Conservation (phyloP, 1,140 invertebrate genomes). For the Scaptomyza montana region DNA sequence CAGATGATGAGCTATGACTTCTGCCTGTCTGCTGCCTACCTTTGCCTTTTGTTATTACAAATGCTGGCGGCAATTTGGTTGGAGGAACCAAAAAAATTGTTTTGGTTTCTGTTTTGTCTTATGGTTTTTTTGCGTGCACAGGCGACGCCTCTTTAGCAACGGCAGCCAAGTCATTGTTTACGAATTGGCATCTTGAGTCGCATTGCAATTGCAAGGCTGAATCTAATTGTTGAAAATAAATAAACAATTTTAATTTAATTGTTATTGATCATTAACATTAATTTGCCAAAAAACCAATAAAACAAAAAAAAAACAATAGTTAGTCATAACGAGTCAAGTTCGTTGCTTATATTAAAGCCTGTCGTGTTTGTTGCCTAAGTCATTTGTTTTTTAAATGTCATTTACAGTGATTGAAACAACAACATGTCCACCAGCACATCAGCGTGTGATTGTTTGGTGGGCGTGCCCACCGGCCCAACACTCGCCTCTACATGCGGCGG, state of each 20-base stretch:
- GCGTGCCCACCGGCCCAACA: slow-evolving; percentile 89
- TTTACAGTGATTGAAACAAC: slow-evolving; percentile 14
- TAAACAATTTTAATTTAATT: slow-evolving; percentile 41
- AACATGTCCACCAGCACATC: slow-evolving; percentile 75
- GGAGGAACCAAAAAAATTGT: slow-evolving; percentile 52
- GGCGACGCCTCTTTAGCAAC: slow-evolving; percentile 49
- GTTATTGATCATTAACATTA: slow-evolving; percentile 39
- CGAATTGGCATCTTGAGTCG: slow-evolving; percentile 21
- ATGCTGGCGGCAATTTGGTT: slow-evolving; percentile 60
- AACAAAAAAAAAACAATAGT: background rate
- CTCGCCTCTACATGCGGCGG: slow-evolving; percentile 92
- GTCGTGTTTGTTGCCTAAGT: slow-evolving; percentile 46
- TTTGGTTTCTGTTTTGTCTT: slow-evolving; percentile 57
- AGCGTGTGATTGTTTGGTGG: slow-evolving; percentile 89
- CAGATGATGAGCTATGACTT: slow-evolving; percentile 73
- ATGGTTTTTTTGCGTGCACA: slow-evolving; percentile 55
- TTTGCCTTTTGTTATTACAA: slow-evolving; percentile 71
- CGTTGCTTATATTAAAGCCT: slow-evolving; percentile 43
- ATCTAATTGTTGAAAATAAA: slow-evolving; percentile 21
- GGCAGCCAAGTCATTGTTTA: slow-evolving; percentile 51
- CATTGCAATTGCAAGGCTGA: slow-evolving; percentile 55
- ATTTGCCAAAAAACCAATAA: slow-evolving; percentile 14
- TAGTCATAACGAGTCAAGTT: slow-evolving; percentile 48
- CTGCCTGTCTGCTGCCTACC: slow-evolving; percentile 45
- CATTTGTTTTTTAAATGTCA: slow-evolving; percentile 22